These are phyloP conservation scores for Argyrosomus japonicus DNA, from an alignment of 2,113 vertebrate species.

Conservation along the genomic window DNA sequence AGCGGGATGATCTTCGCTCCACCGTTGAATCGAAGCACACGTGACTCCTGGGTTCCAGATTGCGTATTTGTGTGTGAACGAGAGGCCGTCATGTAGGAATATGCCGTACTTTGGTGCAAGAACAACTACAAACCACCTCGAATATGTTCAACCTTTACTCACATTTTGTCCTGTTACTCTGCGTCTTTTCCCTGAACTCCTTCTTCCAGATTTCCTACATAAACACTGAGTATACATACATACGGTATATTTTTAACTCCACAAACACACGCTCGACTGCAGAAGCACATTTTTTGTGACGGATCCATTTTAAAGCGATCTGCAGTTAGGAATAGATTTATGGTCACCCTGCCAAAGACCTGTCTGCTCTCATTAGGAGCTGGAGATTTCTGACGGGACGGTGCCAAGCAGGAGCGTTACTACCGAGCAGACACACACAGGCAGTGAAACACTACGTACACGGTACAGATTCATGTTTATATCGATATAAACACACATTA, in stretches of 20 bases:
- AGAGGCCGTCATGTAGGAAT: neutral
- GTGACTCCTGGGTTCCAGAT: neutral
- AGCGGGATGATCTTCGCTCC: neutral
- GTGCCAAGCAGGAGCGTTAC: conserved; percentile 65
- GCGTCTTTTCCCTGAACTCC: neutral
- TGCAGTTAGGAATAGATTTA: conserved; percentile 61
- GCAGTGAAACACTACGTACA: neutral
- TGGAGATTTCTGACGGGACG: conserved; percentile 44
- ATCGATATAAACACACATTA: neutral
- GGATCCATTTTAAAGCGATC: conserved; percentile 69
- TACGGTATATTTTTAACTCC: conserved; percentile 39
- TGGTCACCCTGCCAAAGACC: conserved; percentile 67
- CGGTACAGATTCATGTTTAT: neutral
- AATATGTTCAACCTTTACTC: neutral
- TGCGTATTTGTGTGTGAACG: neutral
- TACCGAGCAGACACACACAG: conserved; percentile 49
- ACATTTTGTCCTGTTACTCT: neutral
- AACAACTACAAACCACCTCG: no score
- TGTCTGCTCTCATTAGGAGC: conserved; percentile 75
- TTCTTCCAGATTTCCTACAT: conserved; percentile 1
- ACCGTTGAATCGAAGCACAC: neutral
- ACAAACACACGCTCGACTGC: conserved; percentile 9
- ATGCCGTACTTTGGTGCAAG: no score
- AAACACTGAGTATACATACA: conserved; percentile 10
- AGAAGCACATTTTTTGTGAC: conserved; percentile 57